These are phyloP conservation scores for Branchellion lobata DNA, from an alignment of 2,888 invertebrate species.

Conservation along the genomic window DNA sequence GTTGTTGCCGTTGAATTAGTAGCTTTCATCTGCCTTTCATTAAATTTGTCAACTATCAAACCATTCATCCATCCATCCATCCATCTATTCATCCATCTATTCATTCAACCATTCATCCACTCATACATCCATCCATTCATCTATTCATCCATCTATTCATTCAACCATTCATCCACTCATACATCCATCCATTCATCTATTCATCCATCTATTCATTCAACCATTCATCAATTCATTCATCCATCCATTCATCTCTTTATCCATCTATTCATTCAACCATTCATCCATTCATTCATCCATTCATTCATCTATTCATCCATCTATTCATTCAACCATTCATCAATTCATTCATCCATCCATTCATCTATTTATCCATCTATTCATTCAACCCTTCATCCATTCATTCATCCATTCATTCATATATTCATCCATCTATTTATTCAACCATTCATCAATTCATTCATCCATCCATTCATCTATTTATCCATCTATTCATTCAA, in stretches of 20 bases:
- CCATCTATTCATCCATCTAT: neutral
- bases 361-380: neutral
- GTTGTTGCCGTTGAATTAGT: no score
- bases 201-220: no score
- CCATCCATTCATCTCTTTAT: neutral
- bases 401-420: neutral
- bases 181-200: neutral
- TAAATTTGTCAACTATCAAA: no score
- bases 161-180: no score
- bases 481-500: neutral
- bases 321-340: no score
- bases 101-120: neutral
- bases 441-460: neutral
- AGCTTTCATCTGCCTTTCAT: no score
- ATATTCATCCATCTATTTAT: neutral
- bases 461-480: neutral
- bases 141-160: neutral
- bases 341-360: conserved; percentile 9
- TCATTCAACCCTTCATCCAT: no score
- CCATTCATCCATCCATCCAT: no score
- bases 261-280: neutral
- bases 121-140: neutral
- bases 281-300: no score
- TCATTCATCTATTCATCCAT: no score
- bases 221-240: no score